Evolutionary conservation across 2,888 invertebrate species (phyloP), one percentile per base, ranked within the genome.

Genomic region (Xanthia togata): DNA sequence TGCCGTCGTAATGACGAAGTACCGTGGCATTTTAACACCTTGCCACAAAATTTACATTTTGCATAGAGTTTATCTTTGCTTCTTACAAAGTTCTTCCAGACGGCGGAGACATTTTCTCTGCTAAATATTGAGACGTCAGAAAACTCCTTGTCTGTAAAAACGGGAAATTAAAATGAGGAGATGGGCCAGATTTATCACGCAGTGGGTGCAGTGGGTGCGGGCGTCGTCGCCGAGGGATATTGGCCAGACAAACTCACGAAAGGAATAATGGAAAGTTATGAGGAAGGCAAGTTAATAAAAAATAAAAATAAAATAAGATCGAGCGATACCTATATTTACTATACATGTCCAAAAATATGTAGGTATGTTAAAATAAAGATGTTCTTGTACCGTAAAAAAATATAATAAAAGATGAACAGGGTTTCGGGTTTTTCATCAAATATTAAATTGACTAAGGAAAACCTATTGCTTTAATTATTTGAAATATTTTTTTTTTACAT

Each of bases 11-110:
- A 5, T 53, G 53, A 4, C 35, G 70, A 44, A 26, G 70, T 76
- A 2, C 60, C 59, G 17, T 76, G 3, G 23, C 9, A 1, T 60
- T 65, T 76, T 8, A 41, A n/a, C 2, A 70, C 50, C 57, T 50
- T 53, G 1, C 4, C 0, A 76, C 79, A 80, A 23, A 81, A 9
- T 53, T 63, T 76, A 76, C 82, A 82, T 63, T 70, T 62, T 0
- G 67, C 77, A 26, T 5, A 17, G 5, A 17, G 4, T 72, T 47
- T 77, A 55, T 81, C 83, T 31, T 71, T 57, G 31, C 64, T 82
- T 26, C 12, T 71, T 1, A 72, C 23, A n/a, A 70, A 81, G 12
- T 14, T 23, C 26, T 68, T 17, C 80, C 80, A 82, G 12, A 77
- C 68, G 1, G 55, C 2, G 26, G 76, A 79, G 14, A 26, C 4